Evolutionary conservation across 2,797 vertebrate species (phyloP).

Genomic region (Lerista edwardsae): DNA sequence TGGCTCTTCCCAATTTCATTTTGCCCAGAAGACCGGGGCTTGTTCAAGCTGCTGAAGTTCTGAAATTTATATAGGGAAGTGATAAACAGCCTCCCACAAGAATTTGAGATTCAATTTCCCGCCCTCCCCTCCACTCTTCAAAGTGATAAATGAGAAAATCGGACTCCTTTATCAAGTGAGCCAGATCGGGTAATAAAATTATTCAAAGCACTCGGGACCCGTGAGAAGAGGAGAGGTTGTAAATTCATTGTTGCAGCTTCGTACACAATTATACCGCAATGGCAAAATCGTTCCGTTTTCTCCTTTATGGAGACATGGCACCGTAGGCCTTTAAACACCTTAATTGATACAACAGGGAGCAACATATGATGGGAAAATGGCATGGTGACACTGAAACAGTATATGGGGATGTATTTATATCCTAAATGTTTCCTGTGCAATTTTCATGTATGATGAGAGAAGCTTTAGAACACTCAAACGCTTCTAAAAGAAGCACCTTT

Average conservation of each 20-base stretch:
- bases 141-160: conserved; percentile 39
- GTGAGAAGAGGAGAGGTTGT: conserved; percentile 37
- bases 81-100: conserved; percentile 3
- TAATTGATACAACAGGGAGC: conserved; percentile 42
- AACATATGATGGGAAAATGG: conserved; percentile 40
- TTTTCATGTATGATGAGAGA: conserved; percentile 31
- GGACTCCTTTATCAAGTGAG: conserved; percentile 41
- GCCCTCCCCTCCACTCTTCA: neutral
- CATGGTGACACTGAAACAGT: conserved; percentile 46
- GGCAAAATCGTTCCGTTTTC: conserved; percentile 32
- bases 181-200: conserved; percentile 45
- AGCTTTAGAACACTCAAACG: conserved; percentile 26
- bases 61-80: conserved; percentile 26
- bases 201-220: conserved; percentile 25
- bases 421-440: conserved; percentile 60
- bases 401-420: conserved; percentile 49
- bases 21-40: conserved; percentile 21
- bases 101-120: conserved; percentile 1
- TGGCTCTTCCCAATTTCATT: conserved; percentile 37
- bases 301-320: conserved; percentile 5
- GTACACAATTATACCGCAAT: conserved; percentile 53
- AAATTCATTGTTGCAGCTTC: conserved; percentile 30
- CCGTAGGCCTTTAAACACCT: conserved; percentile 34
- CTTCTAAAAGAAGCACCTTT: conserved; percentile 23
- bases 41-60: neutral